Conservation (phyloP, 2,888 invertebrate genomes). For the Lymantria dispar region DNA sequence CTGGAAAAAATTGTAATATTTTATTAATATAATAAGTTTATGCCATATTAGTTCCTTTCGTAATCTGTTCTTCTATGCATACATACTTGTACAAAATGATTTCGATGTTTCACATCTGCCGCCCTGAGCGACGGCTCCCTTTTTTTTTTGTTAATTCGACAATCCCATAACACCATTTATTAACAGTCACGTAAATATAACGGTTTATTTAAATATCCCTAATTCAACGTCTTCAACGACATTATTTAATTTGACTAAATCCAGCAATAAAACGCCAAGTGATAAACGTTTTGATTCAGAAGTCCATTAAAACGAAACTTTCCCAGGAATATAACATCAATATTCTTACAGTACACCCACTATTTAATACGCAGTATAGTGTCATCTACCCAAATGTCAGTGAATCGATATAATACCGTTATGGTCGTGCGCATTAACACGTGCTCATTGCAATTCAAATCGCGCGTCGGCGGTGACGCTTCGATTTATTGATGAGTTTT, state of each 20-base stretch:
- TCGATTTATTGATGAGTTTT: no score
- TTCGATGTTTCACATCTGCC: no score
- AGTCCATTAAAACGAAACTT: not conserved
- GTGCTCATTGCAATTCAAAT: conserved; percentile 49
- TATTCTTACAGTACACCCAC: conserved; percentile 19
- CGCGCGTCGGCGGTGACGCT: conserved; percentile 13
- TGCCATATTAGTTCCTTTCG: no score
- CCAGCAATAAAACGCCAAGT: not conserved
- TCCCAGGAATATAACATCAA: not conserved
- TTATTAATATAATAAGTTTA: no score
- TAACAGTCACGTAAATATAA: not conserved
- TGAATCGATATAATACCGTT: conserved; percentile 44
- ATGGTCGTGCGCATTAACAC: conserved; percentile 28
- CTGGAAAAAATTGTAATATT: no score
- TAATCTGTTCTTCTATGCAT: no score
- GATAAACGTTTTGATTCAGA: not conserved
- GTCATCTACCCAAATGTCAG: conserved; percentile 29
- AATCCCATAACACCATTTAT: no score
- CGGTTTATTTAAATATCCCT: not conserved
- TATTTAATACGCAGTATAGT: conserved; percentile 5
- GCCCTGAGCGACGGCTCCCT: no score
- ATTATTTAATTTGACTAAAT: not conserved
- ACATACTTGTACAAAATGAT: no score
- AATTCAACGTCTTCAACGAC: not conserved
- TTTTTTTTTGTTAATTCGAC: no score